A percentile compares a stretch with the other conserved stretches of the same genome.
Evolutionary conservation across 2,888 invertebrate genomes (phyloP).

Genomic region (Abrostola triplasia): DNA sequence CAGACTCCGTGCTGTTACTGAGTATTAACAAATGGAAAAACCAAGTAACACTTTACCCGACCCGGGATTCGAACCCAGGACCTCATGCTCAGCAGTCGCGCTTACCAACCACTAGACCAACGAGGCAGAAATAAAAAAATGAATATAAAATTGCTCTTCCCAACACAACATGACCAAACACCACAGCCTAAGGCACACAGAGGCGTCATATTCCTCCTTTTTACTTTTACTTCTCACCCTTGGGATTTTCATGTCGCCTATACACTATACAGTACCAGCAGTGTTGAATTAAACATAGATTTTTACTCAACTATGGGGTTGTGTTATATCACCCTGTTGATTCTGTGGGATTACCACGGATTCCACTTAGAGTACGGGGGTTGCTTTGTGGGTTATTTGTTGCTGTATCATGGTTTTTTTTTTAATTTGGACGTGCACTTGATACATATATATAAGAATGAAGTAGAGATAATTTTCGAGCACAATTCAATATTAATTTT

Average conservation of each 20-base stretch:
- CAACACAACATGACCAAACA: background rate
- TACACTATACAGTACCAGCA: conserved; percentile 1
- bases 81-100: no score
- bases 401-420: background rate
- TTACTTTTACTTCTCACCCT: background rate
- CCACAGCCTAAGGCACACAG: background rate
- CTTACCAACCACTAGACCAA: no score
- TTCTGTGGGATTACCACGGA: conserved; percentile 7
- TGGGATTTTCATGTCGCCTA: background rate
- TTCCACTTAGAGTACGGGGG: conserved; percentile 1
- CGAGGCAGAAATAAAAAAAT: no score
- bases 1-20: no score
- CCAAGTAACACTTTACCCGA: no score
- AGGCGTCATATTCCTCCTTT: background rate
- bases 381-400: background rate
- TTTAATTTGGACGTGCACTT: background rate
- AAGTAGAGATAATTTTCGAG: no score
- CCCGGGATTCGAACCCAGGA: no score
- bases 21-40: no score
- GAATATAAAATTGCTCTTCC: background rate
- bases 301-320: no score
- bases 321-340: background rate
- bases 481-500: no score
- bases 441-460: background rate
- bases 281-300: conserved; percentile 1